Conservation (phyloP, 1,140 invertebrate genomes). For the Lineus longissimus region DNA sequence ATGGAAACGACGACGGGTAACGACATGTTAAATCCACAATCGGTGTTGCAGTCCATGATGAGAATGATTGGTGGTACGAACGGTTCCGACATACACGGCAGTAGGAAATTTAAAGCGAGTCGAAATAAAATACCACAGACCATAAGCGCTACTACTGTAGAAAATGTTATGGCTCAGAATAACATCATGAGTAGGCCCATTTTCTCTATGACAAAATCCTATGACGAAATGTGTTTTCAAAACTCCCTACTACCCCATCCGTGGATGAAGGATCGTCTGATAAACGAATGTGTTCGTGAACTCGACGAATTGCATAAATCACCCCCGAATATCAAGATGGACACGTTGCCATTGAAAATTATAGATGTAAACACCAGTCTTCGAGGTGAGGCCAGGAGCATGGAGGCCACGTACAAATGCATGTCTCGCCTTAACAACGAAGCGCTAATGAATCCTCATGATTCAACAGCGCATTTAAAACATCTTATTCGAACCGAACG, state of each 20-base stretch:
- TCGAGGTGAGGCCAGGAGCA: not conserved
- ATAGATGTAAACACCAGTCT: slow-evolving; percentile 4
- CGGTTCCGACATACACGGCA: not conserved
- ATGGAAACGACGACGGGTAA: not conserved
- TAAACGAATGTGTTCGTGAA: slow-evolving; percentile 5
- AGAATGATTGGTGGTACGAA: slow-evolving; percentile 2
- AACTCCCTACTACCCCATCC: slow-evolving; percentile 2
- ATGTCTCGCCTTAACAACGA: slow-evolving; percentile 5
- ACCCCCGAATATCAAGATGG: not conserved
- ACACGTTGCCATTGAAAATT: slow-evolving; percentile 6
- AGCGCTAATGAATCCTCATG: not conserved
- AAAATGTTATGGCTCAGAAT: slow-evolving; percentile 5
- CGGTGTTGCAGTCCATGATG: slow-evolving; percentile 1
- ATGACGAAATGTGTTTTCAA: slow-evolving; percentile 6
- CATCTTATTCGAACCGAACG: slow-evolving; percentile 3
- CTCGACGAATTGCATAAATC: slow-evolving; percentile 6
- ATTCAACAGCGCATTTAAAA: slow-evolving; percentile 5
- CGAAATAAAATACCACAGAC: not conserved
- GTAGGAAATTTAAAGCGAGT: not conserved
- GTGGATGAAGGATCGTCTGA: slow-evolving; percentile 4
- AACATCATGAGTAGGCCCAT: slow-evolving; percentile 6
- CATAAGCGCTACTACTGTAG: not conserved
- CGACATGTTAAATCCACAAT: not conserved
- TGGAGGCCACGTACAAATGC: not conserved
- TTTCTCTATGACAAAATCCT: not conserved